Conservation (phyloP, 1,140 invertebrate genomes). For the Hypothenemus hampei region DNA sequence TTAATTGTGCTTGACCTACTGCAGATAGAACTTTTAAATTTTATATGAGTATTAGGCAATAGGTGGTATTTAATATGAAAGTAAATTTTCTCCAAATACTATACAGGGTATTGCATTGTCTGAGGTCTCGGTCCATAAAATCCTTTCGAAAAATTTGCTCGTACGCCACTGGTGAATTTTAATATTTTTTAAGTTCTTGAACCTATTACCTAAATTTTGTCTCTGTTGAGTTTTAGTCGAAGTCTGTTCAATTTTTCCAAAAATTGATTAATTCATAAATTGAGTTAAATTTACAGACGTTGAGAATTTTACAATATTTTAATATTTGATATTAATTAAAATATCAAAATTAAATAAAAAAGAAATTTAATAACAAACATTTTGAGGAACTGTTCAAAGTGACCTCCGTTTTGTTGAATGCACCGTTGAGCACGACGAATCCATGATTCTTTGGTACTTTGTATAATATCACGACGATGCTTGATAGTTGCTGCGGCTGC, state of each 20-base stretch:
- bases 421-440: neutral
- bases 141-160: too few relatives aligned
- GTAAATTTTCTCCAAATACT: too few relatives aligned
- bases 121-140: too few relatives aligned
- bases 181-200: neutral
- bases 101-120: too few relatives aligned
- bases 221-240: too few relatives aligned
- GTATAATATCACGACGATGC: neutral
- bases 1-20: too few relatives aligned
- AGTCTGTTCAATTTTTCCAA: neutral
- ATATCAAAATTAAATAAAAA: neutral
- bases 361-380: neutral
- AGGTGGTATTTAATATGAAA: too few relatives aligned
- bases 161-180: neutral
- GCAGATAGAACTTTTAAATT: too few relatives aligned
- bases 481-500: neutral
- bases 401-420: neutral
- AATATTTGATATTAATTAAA: neutral
- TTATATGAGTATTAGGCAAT: too few relatives aligned
- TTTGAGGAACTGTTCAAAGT: neutral
- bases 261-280: too few relatives aligned
- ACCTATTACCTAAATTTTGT: neutral
- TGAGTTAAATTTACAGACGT: too few relatives aligned
- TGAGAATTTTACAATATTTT: neutral
- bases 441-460: neutral